Evolutionary conservation across 2,888 invertebrate species (phyloP), one percentile per base, ranked within the genome.

Genomic region (Aphodius sticticus): DNA sequence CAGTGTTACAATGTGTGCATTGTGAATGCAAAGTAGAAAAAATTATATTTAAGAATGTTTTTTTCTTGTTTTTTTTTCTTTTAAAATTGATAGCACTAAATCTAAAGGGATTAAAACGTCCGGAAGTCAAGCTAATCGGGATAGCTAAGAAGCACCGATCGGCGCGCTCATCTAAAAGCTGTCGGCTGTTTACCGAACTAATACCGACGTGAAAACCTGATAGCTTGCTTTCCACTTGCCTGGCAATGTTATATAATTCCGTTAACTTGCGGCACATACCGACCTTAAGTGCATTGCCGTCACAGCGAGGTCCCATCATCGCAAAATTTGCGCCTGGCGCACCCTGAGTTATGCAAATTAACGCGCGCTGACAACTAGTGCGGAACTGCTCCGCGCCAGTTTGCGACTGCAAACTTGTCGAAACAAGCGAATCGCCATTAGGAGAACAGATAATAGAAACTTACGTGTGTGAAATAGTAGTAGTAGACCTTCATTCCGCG

Each of bases 401-500:
- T 53, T 53, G 53, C 53, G 53, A 7, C 53, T 53, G 53, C 53
- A 53, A 53, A 53, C 53, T 53, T 53, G 53, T 53, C 53, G 53
- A 53, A 53, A 53, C 53, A 53, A 53, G 53, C 53, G 53, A 53
- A 2, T 53, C 53, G 53, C 53, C 53, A 53, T 53, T 53, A 53
- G 53, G 53, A n/a, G n/a, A 53, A 9, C 4, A 9, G 53, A 7
- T 53, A 53, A 53, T 53, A 53, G 53, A 53, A 53, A 53, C 53
- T 53, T 53, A 53, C 53, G 53, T 53, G 96, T 78, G 96, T 96
- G 88, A 97, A 97, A 88, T 95, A 96, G 88, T 97, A 97, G 88
- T 97, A 97, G 89, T 96, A 97, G 82, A 97, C 96, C 84, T 95
- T 94, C 87, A 95, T 95, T 82, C 96, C 95, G 79, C 95, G 93